Evolutionary conservation across 2,113 vertebrate genomes (phyloP).

Genomic region (Microtus oregoni): DNA sequence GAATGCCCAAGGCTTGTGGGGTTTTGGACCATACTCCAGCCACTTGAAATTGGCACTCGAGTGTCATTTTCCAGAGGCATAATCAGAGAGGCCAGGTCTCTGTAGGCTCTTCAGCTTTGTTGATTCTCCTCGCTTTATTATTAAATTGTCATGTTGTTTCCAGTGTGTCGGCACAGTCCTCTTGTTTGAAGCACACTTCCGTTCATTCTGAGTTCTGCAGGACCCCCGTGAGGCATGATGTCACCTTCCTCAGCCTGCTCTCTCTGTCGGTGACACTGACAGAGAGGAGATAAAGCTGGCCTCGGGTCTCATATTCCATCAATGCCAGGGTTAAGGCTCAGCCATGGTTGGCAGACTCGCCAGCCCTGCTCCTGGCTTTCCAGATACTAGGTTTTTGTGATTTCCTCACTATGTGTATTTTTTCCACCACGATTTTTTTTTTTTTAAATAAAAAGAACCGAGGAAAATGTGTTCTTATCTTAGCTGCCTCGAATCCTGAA

Average conservation of each 20-base stretch:
- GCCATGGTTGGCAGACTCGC: background rate
- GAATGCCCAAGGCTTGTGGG: slow-evolving; percentile 36
- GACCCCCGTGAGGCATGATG: background rate
- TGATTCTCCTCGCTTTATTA: slow-evolving; percentile 68
- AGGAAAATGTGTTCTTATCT: slow-evolving; percentile 70
- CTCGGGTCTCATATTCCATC: slow-evolving; percentile 19
- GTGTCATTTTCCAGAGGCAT: slow-evolving; percentile 61
- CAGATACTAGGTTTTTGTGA: background rate
- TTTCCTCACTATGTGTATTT: background rate
- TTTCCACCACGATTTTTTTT: slow-evolving; percentile 28
- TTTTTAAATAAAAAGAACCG: slow-evolving; percentile 59
- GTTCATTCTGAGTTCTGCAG: background rate
- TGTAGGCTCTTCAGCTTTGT: slow-evolving; percentile 48
- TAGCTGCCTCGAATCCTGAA: slow-evolving; percentile 61
- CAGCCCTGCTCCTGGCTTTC: background rate
- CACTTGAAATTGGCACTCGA: slow-evolving; percentile 56
- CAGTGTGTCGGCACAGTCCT: slow-evolving; percentile 38
- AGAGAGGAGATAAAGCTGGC: background rate
- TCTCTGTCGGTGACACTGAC: background rate
- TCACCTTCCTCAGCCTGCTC: background rate
- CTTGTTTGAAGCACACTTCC: slow-evolving; percentile 25
- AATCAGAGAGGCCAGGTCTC: slow-evolving; percentile 52
- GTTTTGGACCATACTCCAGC: slow-evolving; percentile 56
- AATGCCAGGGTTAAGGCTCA: slow-evolving; percentile 27
- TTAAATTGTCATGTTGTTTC: slow-evolving; percentile 56